A percentile compares a stretch with the other conserved stretches of the same genome.
phyloP scores from a whole-genome alignment of 2,888 invertebrate species.

The Synergus japonicus region DNA sequence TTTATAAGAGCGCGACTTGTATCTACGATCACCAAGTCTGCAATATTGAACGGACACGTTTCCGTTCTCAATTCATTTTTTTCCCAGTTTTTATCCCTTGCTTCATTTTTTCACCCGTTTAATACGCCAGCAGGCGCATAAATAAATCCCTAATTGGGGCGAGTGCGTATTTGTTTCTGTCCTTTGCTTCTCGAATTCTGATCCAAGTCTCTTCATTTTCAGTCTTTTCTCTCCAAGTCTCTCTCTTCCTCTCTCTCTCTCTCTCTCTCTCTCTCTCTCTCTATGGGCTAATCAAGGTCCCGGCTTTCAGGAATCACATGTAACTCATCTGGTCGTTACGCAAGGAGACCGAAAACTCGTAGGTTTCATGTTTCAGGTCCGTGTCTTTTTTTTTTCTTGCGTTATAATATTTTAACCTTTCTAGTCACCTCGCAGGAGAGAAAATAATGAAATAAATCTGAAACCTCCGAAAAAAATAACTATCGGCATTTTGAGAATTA shows the following conservation, averaged over 20 bases:
- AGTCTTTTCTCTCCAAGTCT: slow-evolving; percentile 36
- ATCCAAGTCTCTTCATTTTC: slow-evolving; percentile 36
- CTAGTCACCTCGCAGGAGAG: neutral
- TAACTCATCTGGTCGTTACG: neutral
- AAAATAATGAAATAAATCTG: no score
- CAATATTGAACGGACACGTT: slow-evolving; percentile 63
- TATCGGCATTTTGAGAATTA: neutral
- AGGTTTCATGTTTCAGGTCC: neutral
- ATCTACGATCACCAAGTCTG: slow-evolving; percentile 62
- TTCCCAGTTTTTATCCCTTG: slow-evolving; percentile 7
- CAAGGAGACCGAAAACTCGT: neutral
- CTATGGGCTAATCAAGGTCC: slow-evolving; percentile 4
- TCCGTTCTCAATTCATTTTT: slow-evolving; percentile 52
- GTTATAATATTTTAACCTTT: neutral
- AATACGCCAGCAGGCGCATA: slow-evolving; percentile 33
- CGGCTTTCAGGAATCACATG: neutral
- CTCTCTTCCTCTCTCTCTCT: slow-evolving; percentile 36
- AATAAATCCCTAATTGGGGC: slow-evolving; percentile 40
- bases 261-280: slow-evolving; percentile 32
- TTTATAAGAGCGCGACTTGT: slow-evolving; percentile 57
- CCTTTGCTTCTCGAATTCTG: slow-evolving; percentile 34
- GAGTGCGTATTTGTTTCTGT: slow-evolving; percentile 39
- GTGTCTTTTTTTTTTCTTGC: neutral
- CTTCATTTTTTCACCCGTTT: slow-evolving; percentile 25
- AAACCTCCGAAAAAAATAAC: neutral